Conservation (phyloP, 2,113 vertebrate species). For the Chloropsis hardwickii region DNA sequence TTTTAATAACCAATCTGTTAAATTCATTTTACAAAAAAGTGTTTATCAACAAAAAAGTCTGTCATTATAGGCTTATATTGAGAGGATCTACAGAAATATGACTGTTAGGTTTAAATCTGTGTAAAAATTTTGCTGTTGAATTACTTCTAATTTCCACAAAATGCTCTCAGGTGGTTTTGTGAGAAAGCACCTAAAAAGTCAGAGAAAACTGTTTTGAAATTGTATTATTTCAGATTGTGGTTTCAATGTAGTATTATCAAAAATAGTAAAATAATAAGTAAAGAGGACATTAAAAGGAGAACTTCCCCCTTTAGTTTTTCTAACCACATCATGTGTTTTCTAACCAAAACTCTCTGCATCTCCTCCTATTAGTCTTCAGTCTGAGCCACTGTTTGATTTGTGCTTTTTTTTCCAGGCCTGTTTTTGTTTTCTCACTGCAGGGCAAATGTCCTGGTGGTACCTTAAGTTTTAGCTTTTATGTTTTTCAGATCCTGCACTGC, state of each 20-base stretch:
- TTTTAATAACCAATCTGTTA: background rate
- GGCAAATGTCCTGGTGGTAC: background rate
- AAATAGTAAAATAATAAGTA: background rate
- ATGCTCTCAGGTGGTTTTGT: background rate
- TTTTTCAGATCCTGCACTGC: background rate
- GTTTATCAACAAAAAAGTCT: background rate
- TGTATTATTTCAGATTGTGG: background rate
- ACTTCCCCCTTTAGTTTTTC: background rate
- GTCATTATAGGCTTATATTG: background rate
- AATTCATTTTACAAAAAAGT: background rate
- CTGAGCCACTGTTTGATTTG: background rate
- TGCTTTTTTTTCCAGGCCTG: background rate
- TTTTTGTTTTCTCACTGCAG: background rate
- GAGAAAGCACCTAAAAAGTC: background rate
- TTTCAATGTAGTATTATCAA: background rate
- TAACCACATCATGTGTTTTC: background rate
- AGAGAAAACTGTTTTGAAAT: background rate
- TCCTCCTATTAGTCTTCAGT: background rate
- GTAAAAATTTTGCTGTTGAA: background rate
- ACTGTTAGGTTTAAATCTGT: background rate
- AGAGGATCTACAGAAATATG: background rate
- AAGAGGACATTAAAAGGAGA: too few species aligned
- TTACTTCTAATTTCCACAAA: background rate
- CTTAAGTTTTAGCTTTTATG: background rate
- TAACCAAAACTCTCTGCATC: background rate